These are phyloP conservation scores for Daptonema setosum DNA, from an alignment of 2,888 invertebrate genomes.

Conservation along the genomic window DNA sequence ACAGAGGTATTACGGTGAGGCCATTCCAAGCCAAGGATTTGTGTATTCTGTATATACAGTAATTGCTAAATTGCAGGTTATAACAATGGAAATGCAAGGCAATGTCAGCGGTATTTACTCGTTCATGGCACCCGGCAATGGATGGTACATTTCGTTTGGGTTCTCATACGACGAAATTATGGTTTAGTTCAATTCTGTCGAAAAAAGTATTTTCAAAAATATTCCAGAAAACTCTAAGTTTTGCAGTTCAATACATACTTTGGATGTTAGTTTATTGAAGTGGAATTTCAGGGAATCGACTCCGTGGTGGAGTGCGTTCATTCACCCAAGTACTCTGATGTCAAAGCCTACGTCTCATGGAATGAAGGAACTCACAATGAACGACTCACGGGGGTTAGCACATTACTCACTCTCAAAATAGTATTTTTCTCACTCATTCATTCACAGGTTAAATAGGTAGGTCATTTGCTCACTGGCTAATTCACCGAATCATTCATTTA, in stretches of 20 bases:
- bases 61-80: not conserved
- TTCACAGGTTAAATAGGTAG: too few relatives aligned
- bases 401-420: too few relatives aligned
- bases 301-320: conserved; percentile 1
- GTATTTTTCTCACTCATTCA: too few relatives aligned
- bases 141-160: not conserved
- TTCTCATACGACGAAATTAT: conserved; percentile 1
- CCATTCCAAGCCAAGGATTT: too few relatives aligned
- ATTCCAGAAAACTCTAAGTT: not conserved
- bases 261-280: too few relatives aligned
- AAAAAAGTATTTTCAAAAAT: not conserved
- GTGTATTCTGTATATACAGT: too few relatives aligned
- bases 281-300: conserved; percentile 2
- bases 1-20: not conserved
- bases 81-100: not conserved
- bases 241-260: not conserved
- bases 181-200: not conserved
- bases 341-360: not conserved
- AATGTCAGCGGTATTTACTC: not conserved
- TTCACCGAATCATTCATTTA: too few relatives aligned
- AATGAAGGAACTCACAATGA: conserved; percentile 4
- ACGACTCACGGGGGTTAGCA: not conserved
- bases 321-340: not conserved
- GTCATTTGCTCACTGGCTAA: too few relatives aligned
- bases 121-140: not conserved